These are phyloP conservation scores for Anaspis maculata DNA, from an alignment of 2,888 invertebrate genomes.

Conservation along the genomic window DNA sequence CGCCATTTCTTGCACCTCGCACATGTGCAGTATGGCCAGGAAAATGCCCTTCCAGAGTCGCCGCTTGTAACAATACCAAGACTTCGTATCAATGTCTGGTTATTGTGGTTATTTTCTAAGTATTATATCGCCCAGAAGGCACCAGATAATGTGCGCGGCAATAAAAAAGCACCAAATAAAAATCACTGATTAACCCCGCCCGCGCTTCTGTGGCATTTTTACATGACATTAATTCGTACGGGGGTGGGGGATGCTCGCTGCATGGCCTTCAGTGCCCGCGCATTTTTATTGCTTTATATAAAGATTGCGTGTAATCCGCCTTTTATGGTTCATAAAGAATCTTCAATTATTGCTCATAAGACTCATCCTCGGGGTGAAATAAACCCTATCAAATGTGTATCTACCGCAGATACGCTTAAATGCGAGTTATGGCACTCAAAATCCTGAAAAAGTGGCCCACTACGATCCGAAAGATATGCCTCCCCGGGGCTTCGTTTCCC, in stretches of 20 bases:
- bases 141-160: slow-evolving; percentile 10
- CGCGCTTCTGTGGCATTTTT: slow-evolving; percentile 5
- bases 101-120: too few relatives aligned
- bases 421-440: slow-evolving; percentile 33
- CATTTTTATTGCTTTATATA: slow-evolving; percentile 23
- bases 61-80: too few relatives aligned
- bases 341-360: slow-evolving; percentile 33
- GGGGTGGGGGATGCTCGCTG: background rate
- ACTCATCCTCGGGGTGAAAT: slow-evolving; percentile 27
- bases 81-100: too few relatives aligned
- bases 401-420: slow-evolving; percentile 32
- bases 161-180: slow-evolving; percentile 9
- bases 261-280: slow-evolving; percentile 8
- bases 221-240: slow-evolving; percentile 9
- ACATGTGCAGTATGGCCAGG: too few relatives aligned
- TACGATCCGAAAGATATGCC: slow-evolving; percentile 25
- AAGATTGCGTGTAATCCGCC: slow-evolving; percentile 25
- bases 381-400: slow-evolving; percentile 34
- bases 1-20: too few relatives aligned
- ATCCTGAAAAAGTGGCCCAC: slow-evolving; percentile 28
- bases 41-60: too few relatives aligned
- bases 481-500: slow-evolving; percentile 22
- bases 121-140: slow-evolving; percentile 14
- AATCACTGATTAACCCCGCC: slow-evolving; percentile 10
- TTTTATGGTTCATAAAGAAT: slow-evolving; percentile 33